Conservation (phyloP, 2,113 vertebrate genomes). For the Otis tarda region DNA sequence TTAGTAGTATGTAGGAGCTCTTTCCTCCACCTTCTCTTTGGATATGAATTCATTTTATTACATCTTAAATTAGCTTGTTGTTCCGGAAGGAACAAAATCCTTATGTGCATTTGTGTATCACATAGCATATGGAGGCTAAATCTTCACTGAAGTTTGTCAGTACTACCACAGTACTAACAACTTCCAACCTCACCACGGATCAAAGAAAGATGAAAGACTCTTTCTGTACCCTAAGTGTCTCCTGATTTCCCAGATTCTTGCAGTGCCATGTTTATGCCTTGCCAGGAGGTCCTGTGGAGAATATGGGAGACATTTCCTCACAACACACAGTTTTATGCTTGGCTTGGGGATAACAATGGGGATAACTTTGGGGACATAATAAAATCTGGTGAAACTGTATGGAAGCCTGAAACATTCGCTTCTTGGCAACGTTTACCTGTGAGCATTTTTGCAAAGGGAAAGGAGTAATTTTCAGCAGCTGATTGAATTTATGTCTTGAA, state of each 20-base stretch:
- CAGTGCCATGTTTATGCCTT: not conserved
- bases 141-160: not conserved
- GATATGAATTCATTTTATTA: not conserved
- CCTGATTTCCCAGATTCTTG: not conserved
- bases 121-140: not conserved
- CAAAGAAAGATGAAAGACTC: not conserved
- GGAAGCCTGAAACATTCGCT: not conserved
- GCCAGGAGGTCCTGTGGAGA: not conserved
- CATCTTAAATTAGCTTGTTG: not conserved
- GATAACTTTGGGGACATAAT: not conserved
- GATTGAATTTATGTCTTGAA: not conserved
- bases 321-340: fast-evolving
- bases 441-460: not conserved
- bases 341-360: not conserved
- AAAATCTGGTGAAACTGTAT: not conserved
- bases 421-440: not conserved
- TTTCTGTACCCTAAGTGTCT: not conserved
- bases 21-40: not conserved
- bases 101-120: not conserved
- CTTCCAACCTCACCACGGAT: not conserved
- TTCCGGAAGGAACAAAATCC: not conserved
- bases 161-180: not conserved
- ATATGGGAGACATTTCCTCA: not conserved
- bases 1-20: not conserved
- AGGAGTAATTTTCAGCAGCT: not conserved